A percentile compares a stretch with the other conserved stretches of the same genome.
phyloP scores from a whole-genome alignment of 2,797 vertebrate genomes.

The Acropternis orthonyx region DNA sequence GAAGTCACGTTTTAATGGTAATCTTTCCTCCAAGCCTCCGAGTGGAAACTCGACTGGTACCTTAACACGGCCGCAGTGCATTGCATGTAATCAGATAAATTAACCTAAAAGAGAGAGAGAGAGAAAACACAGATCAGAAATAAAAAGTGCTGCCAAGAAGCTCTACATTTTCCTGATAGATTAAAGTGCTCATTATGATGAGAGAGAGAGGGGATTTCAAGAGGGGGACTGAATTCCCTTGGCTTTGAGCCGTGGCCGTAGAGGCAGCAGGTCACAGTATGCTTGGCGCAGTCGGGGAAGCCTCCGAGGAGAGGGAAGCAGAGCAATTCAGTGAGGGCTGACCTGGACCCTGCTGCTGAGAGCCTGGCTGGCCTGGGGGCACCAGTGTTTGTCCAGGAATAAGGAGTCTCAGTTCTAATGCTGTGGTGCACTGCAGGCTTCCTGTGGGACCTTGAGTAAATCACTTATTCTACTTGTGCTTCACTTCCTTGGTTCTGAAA shows the following conservation, averaged over 20 bases:
- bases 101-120: constrained; percentile 75
- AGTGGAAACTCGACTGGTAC: constrained; percentile 80
- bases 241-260: constrained; percentile 9
- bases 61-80: constrained; percentile 72
- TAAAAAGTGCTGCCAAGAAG: constrained; percentile 60
- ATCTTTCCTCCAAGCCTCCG: constrained; percentile 80
- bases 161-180: constrained; percentile 69
- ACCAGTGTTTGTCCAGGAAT: neutral
- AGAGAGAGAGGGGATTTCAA: constrained; percentile 53
- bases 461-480: neutral
- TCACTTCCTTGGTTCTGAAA: neutral
- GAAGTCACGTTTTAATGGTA: constrained; percentile 86
- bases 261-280: neutral
- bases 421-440: neutral
- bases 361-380: neutral
- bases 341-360: neutral
- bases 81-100: constrained; percentile 83
- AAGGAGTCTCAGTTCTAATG: neutral
- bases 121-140: constrained; percentile 63
- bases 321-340: neutral
- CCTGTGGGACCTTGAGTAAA: neutral
- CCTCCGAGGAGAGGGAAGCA: neutral
- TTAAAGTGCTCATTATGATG: constrained; percentile 64
- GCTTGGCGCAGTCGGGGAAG: neutral
- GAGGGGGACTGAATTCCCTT: constrained; percentile 52